Evolutionary conservation across 2,888 invertebrate species (phyloP), one percentile per base, ranked within the genome.

Genomic region (Seladonia tumulorum): DNA sequence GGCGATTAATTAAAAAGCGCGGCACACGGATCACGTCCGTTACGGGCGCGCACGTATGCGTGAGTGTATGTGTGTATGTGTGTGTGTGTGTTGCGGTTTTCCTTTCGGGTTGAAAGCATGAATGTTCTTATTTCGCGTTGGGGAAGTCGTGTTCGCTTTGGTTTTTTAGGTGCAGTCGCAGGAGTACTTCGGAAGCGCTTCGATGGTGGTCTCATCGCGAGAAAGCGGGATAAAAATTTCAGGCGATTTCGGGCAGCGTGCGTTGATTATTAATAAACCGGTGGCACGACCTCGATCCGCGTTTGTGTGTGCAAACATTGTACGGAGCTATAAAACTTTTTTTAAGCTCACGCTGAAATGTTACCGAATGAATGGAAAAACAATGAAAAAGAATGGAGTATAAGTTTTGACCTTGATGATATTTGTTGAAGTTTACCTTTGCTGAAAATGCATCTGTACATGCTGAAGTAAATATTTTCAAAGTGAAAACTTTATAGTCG

Each of bases 251-350:
- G 16, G 18, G 4, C 76, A 0, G 16, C 4, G 42, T 22, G 70
- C 71, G 72, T 75, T 78, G 83, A 84, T 87, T 86, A 86, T 87
- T 60, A 68, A 82, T 74, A 39, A 73, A 29, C 29, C 57, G 14
- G 18, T 63, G 16, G n/a, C n/a, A 10, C 47, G 42, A 39, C 47
- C 29, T 66, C 25, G 16, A 84, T 63, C 71, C n/a, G 16, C 18
- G 18, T 35, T 76, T 60, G 18, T 42, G n/a, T n/a, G 70, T 57
- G 5, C n/a, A 77, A 72, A 68, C 74, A 53, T 74, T 57, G 29
- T 45, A 45, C 35, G 29, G 63, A 0, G 16, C 7, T 16, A 12
- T 25, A 5, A 2, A 29, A 63, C 16, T 35, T 16, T 29, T 7
- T 35, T 35, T 3, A 29, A 18, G 29, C 8, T 18, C 5, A 60